These are phyloP conservation scores for Threskiornis aethiopicus DNA, from an alignment of 2,797 vertebrate species.

Conservation along the genomic window DNA sequence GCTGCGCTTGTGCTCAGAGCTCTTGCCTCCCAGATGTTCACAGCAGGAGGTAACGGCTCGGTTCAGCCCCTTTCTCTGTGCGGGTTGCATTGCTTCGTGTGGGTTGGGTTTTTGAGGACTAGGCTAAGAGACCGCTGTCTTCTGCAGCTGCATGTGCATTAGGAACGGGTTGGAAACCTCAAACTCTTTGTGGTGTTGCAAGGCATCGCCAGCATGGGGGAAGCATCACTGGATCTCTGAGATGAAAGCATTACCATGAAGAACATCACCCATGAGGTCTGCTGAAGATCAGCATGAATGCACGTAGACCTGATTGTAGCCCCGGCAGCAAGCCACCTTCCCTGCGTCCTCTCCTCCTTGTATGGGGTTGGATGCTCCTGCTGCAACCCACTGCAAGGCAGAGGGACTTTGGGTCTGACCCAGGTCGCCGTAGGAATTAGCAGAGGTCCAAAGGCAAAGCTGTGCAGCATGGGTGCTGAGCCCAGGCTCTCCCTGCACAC, in stretches of 20 bases:
- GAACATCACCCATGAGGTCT: rapidly evolving
- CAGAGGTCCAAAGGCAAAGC: not conserved
- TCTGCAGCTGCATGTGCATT: not conserved
- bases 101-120: not conserved
- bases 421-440: not conserved
- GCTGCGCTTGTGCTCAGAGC: not conserved
- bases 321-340: not conserved
- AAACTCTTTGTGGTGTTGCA: rapidly evolving
- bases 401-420: not conserved
- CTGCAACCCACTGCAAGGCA: not conserved
- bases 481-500: not conserved
- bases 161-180: not conserved
- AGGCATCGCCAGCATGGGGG: not conserved
- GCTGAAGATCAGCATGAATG: not conserved
- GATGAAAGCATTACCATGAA: not conserved
- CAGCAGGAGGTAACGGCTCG: rapidly evolving
- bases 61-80: not conserved
- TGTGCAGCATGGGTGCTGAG: rapidly evolving
- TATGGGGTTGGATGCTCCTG: not conserved
- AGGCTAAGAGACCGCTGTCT: not conserved
- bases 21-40: not conserved
- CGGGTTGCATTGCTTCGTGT: rapidly evolving
- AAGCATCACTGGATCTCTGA: not conserved
- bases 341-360: not conserved
- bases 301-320: not conserved